phyloP scores from a whole-genome alignment of 2,113 vertebrate species.

The Syngnathoides biaculeatus region DNA sequence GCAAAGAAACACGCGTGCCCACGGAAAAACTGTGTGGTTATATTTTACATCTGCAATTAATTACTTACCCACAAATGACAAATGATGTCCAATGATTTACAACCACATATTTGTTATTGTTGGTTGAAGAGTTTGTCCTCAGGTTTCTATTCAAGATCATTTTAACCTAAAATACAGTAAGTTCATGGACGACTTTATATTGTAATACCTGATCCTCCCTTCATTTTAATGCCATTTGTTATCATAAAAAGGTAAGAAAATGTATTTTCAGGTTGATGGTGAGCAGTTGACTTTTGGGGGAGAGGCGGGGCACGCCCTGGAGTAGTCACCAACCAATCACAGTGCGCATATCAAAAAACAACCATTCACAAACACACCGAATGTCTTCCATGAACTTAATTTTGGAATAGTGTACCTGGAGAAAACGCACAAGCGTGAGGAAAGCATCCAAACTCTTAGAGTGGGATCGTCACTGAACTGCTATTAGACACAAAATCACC shows the following conservation, averaged over 20 bases:
- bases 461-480: too few relatives aligned
- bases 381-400: too few relatives aligned
- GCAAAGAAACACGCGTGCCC: conserved; percentile 23
- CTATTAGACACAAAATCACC: too few relatives aligned
- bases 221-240: not conserved
- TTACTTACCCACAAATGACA: conserved; percentile 16
- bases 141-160: not conserved
- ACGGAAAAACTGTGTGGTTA: conserved; percentile 10
- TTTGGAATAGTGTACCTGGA: too few relatives aligned
- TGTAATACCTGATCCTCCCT: not conserved
- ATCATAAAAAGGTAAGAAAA: too few relatives aligned
- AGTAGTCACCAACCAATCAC: too few relatives aligned
- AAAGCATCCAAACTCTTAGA: too few relatives aligned
- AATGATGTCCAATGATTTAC: not conserved
- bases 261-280: not conserved
- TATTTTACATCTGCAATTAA: conserved; percentile 36
- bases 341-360: too few relatives aligned
- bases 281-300: not conserved
- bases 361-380: too few relatives aligned
- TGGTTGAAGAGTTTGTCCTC: not conserved
- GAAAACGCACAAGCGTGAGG: too few relatives aligned
- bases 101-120: not conserved
- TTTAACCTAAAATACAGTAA: not conserved
- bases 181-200: not conserved
- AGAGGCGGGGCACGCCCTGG: too few relatives aligned